These are phyloP conservation scores for Lydus trimaculatus DNA, from an alignment of 2,888 invertebrate genomes.

Conservation along the genomic window DNA sequence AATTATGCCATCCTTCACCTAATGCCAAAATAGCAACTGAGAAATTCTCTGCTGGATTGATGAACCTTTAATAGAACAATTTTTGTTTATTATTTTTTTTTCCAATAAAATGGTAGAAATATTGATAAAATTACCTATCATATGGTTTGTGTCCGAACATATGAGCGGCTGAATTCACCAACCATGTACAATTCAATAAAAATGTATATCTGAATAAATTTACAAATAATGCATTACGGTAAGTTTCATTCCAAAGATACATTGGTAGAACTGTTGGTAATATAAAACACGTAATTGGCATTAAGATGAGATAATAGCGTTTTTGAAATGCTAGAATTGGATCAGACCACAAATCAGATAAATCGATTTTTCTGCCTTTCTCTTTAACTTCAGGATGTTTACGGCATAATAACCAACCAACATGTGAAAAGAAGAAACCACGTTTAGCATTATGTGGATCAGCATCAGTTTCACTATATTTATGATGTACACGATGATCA, in stretches of 20 bases:
- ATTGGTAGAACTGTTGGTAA: conserved; percentile 82
- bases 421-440: conserved; percentile 93
- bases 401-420: conserved; percentile 89
- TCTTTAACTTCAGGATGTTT: conserved; percentile 88
- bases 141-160: conserved; percentile 80
- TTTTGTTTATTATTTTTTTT: conserved; percentile 60
- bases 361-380: conserved; percentile 83
- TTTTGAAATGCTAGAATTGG: conserved; percentile 85
- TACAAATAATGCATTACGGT: conserved; percentile 12
- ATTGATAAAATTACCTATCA: conserved; percentile 65
- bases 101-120: conserved; percentile 27
- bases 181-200: conserved; percentile 81
- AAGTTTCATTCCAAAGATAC: conserved; percentile 66
- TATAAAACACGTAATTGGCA: conserved; percentile 80
- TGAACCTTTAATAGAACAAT: conserved; percentile 69
- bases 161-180: conserved; percentile 84
- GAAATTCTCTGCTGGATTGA: conserved; percentile 81
- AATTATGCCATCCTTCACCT: conserved; percentile 94
- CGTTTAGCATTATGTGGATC: conserved; percentile 88
- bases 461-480: conserved; percentile 87
- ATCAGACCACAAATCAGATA: conserved; percentile 85
- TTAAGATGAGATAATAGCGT: conserved; percentile 58
- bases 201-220: conserved; percentile 66
- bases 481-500: conserved; percentile 87
- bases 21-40: conserved; percentile 75